These are phyloP conservation scores for Cyrtodaria siliqua DNA, from an alignment of 2,888 invertebrate species.

Conservation along the genomic window DNA sequence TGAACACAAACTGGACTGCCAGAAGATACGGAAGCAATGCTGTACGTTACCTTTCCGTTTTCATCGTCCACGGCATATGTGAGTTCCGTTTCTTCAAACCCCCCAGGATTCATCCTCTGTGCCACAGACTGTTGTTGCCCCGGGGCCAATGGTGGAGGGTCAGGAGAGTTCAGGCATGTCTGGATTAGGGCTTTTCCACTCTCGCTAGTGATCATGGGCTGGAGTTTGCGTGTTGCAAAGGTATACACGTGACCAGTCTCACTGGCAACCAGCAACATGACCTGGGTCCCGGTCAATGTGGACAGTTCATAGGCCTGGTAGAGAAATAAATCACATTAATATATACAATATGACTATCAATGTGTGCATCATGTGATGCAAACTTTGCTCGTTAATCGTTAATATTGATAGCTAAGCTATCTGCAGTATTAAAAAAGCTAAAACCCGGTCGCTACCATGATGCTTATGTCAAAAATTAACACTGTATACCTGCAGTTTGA, in stretches of 20 bases:
- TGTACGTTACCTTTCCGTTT: conserved; percentile 57
- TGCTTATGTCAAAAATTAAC: too few species aligned
- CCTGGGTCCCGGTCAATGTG: conserved; percentile 99
- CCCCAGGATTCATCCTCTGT: conserved; percentile 99
- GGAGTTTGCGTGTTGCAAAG: conserved; percentile 97
- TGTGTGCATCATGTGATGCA: too few species aligned
- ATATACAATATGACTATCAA: too few species aligned
- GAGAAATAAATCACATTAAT: too few species aligned
- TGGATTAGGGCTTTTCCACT: conserved; percentile 98
- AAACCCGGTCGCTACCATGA: too few species aligned
- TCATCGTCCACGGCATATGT: conserved; percentile 92
- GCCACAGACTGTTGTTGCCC: conserved; percentile 88
- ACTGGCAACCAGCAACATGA: conserved; percentile 99
- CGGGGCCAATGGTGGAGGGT: conserved; percentile 87
- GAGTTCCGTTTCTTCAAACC: conserved; percentile 99
- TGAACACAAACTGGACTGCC: too few species aligned
- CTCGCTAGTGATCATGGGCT: conserved; percentile 99
- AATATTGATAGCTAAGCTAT: too few species aligned
- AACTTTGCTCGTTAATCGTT: too few species aligned
- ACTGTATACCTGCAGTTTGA: too few species aligned
- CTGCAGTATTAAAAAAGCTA: too few species aligned
- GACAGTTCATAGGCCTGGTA: conserved; percentile 99
- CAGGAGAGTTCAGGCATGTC: conserved; percentile 99
- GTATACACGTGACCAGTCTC: conserved; percentile 99
- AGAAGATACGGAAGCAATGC: too few species aligned